Conservation (phyloP, 2,113 vertebrate genomes). For the Stomatorhinus ivindoensis region DNA sequence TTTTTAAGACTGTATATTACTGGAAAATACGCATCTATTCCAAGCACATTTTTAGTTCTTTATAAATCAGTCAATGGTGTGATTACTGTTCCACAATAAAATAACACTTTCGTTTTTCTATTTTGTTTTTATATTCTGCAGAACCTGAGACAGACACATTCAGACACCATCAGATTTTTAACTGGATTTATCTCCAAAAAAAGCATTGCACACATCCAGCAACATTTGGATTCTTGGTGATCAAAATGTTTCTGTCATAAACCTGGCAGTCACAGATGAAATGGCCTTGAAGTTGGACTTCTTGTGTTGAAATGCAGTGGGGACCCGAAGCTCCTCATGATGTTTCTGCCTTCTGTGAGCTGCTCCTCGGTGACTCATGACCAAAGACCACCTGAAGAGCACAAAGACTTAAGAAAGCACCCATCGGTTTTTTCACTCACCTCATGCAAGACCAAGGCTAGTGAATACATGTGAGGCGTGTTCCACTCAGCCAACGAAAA, state of each 20-base stretch:
- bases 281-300: conserved; percentile 35
- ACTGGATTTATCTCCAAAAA: conserved; percentile 55
- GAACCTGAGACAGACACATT: conserved; percentile 40
- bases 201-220: conserved; percentile 47
- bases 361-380: neutral
- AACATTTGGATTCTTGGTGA: conserved; percentile 53
- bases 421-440: neutral
- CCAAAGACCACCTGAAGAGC: neutral
- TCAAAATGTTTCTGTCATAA: conserved; percentile 42
- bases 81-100: conserved; percentile 11
- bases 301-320: neutral
- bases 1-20: conserved; percentile 48
- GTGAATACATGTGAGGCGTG: neutral
- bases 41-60: conserved; percentile 15
- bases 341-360: neutral
- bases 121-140: conserved; percentile 10
- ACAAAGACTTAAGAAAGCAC: neutral
- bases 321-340: neutral
- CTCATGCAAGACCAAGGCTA: neutral
- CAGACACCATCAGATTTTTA: conserved; percentile 44
- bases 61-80: neutral
- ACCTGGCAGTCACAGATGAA: conserved; percentile 35
- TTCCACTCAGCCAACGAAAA: no score
- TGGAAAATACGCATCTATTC: conserved; percentile 40
- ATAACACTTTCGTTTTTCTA: conserved; percentile 14